These are phyloP conservation scores for Drosophila diplacantha DNA, from an alignment of 2,888 invertebrate species.

Conservation along the genomic window DNA sequence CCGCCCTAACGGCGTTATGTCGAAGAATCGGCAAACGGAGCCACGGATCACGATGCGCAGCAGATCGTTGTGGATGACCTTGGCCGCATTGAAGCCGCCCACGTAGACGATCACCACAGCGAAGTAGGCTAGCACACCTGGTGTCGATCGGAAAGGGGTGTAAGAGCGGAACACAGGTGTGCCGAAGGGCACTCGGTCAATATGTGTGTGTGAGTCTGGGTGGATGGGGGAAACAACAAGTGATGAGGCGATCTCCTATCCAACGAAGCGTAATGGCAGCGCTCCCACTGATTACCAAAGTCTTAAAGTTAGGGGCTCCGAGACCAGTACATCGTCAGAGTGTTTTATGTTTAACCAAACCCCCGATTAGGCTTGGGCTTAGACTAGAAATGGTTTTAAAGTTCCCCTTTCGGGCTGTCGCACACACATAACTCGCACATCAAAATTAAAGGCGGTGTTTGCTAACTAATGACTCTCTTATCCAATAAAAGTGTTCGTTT, in stretches of 20 bases:
- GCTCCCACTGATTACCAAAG: constrained; percentile 14
- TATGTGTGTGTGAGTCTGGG: not conserved
- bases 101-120: constrained; percentile 80
- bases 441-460: constrained; percentile 58
- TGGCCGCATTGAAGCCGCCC: constrained; percentile 81
- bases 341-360: constrained; percentile 13
- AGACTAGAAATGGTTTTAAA: constrained; percentile 1
- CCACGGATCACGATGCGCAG: constrained; percentile 81
- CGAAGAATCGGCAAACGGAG: constrained; percentile 84
- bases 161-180: constrained; percentile 36
- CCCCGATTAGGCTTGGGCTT: constrained; percentile 20
- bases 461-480: constrained; percentile 10
- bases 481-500: constrained; percentile 10
- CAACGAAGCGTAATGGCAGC: constrained; percentile 15
- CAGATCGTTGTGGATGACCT: constrained; percentile 80
- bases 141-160: constrained; percentile 22
- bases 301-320: constrained; percentile 26
- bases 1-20: constrained; percentile 84
- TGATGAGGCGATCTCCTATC: constrained; percentile 35
- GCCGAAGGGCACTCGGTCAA: constrained; percentile 9
- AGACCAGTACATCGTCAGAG: constrained; percentile 26
- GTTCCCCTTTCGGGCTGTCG: constrained; percentile 16
- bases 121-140: constrained; percentile 79
- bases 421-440: constrained; percentile 51
- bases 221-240: not conserved